A percentile compares a stretch with the other conserved stretches of the same genome.
phyloP scores from a whole-genome alignment of 1,140 invertebrate species.

The Mya arenaria region DNA sequence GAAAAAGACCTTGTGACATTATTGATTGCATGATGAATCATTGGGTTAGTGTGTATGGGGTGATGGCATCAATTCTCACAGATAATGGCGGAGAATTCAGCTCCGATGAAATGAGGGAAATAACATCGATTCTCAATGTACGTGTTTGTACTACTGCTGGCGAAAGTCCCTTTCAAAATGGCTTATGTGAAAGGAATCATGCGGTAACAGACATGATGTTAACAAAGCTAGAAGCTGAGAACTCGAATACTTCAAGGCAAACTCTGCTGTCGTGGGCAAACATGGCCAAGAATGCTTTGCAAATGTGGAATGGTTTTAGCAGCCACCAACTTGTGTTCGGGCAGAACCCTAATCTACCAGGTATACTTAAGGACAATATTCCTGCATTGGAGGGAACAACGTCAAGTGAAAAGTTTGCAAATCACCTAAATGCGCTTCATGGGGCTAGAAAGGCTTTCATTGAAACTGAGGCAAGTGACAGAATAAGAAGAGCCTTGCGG shows the following conservation, averaged over 20 bases:
- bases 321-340: conserved; percentile 35
- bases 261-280: conserved; percentile 45
- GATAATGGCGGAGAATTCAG: conserved; percentile 59
- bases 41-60: conserved; percentile 52
- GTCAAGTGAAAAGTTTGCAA: conserved; percentile 47
- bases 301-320: conserved; percentile 59
- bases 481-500: conserved; percentile 52
- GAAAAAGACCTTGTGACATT: conserved; percentile 24
- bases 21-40: conserved; percentile 44
- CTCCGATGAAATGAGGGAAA: conserved; percentile 55
- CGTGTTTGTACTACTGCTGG: conserved; percentile 49
- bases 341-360: conserved; percentile 29
- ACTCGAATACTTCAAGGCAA: background rate
- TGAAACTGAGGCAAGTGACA: conserved; percentile 50
- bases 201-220: conserved; percentile 45
- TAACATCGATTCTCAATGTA: conserved; percentile 52
- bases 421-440: conserved; percentile 55
- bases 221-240: conserved; percentile 20
- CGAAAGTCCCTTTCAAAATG: conserved; percentile 46
- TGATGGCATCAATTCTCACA: conserved; percentile 46
- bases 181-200: conserved; percentile 44
- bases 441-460: conserved; percentile 48
- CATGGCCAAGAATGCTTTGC: conserved; percentile 50
- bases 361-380: conserved; percentile 41
- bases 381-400: conserved; percentile 46